Conservation (phyloP, 2,113 vertebrate genomes). For the Hydrochoerus hydrochaeris region DNA sequence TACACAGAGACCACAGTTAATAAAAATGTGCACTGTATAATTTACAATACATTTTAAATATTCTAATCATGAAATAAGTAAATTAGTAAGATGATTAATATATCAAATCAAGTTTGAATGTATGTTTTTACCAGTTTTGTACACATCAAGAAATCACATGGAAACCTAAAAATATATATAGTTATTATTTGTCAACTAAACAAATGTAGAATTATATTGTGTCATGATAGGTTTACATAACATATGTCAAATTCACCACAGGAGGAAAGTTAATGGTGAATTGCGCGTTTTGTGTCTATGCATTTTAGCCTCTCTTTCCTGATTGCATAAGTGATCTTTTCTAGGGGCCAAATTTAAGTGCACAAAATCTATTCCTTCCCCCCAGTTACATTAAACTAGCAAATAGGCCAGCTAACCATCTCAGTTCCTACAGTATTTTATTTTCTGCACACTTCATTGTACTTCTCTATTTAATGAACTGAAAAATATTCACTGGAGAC, state of each 20-base stretch:
- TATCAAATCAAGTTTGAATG: not conserved
- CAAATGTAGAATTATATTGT: not conserved
- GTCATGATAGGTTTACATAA: not conserved
- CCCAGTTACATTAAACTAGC: constrained; percentile 7
- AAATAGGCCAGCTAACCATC: not conserved
- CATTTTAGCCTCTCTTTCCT: not conserved
- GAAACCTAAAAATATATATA: not conserved
- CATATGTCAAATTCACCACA: not conserved
- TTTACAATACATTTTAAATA: not conserved
- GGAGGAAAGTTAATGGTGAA: not conserved
- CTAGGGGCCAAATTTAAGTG: not conserved
- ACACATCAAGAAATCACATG: not conserved
- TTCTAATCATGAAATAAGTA: not conserved
- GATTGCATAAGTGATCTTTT: not conserved
- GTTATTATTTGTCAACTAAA: not conserved
- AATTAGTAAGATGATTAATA: not conserved
- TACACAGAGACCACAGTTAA: not conserved
- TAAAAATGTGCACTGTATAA: not conserved
- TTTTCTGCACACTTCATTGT: constrained; percentile 29
- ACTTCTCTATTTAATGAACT: constrained; percentile 31
- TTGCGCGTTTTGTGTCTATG: fast-evolving
- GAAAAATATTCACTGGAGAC: not conserved
- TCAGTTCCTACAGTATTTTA: not conserved
- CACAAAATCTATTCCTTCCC: not conserved
- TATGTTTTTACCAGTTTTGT: not conserved